Base-by-base conservation (phyloP, 1,140 invertebrate genomes). In the Mylabris phalerata region DNA sequence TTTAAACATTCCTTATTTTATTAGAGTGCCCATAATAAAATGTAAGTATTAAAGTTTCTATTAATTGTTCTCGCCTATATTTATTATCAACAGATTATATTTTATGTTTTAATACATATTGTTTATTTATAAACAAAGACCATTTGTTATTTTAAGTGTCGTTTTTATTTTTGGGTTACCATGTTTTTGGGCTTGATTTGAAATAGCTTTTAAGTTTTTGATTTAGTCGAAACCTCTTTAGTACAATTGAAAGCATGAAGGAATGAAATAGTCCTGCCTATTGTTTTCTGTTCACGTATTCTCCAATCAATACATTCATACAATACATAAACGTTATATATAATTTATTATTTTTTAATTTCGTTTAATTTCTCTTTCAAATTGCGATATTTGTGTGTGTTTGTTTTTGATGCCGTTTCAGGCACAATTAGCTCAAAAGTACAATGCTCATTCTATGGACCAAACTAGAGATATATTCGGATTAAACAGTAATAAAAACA, bases 381-480 rank as follows among this genome's bases (percentile, higher is more conserved):
- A 42, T 42, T n/a, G 9, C 10, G 3, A 11, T 42, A 5, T n/a
- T 10, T 42, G 9, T n/a, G 41, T 42, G 9, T 42, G 4, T 42
- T 11, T 42, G 41, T 19, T 50, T n/a, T 56, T 51, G n/a, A 50
- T n/a, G 44, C 49, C 44, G 46, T 52, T 46, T 32, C 43, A 47
- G 40, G 49, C 46, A 51, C n/a, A 10, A 27, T 51, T 52, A 47
- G 44, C 48, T 50, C 48, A 50, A 56, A 41, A 43, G 27, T 26
- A 47, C 13, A 59, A 64, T 70, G 61, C 62, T 63, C 52, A 66
- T 60, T 65, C 60, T 69, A 71, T 71, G 67, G 67, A 71, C 67
- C 66, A 71, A 68, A 64, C 45, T 58, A 67, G 63, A 61, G 64
- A 65, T 62, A 65, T 67, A 60, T 67, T 59, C 54, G 65, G 60